Evolutionary conservation across 2,888 invertebrate genomes (phyloP), one percentile per base, ranked within the genome.

Genomic region (Odontocolon sp.): DNA sequence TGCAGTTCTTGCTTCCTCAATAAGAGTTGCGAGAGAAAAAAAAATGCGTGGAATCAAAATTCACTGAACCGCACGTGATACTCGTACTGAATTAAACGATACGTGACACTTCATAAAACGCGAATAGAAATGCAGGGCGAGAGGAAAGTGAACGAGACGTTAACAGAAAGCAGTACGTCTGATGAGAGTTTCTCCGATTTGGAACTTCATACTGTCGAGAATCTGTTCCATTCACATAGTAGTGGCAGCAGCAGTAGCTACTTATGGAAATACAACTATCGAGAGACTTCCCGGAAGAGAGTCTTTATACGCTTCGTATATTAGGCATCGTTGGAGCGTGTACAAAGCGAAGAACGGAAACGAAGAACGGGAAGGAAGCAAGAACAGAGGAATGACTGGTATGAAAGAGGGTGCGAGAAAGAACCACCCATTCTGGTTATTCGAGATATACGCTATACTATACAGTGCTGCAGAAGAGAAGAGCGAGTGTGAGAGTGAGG

Each of bases 241-340:
- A 11, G 11, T 6, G n/a, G n/a, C 8, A 31, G 31, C 8, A 42
- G 4, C 26, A n/a, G 14, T 26, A 26, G 18, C 45, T 33, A 36
- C 38, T 11, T 14, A 18, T 21, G 36, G 18, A 33, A 9, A 0
- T 45, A 4, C 3, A 31, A 8, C 18, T 33, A 33, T 18, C n/a
- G 36, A 26, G n/a, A 50, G 14, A 40, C 42, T 57, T 45, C 9
- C 42, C 14, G 54, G 26, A 56, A 56, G 21, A 31, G 45, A 33
- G 66, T 50, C 74, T 77, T 79, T 80, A 67, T 78, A 50, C 59
- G 52, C 47, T 54, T 42, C 33, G 56, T 69, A 73, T 71, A 81
- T 77, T 77, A 73, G 74, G 66, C 67, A 26, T 74, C 67, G 69
- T 67, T 74, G 64, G 54, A 63, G 69, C 47, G 50, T 59, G 54